Base-by-base conservation (phyloP, 1,140 invertebrate genomes). In the Phymastichus coffea region DNA sequence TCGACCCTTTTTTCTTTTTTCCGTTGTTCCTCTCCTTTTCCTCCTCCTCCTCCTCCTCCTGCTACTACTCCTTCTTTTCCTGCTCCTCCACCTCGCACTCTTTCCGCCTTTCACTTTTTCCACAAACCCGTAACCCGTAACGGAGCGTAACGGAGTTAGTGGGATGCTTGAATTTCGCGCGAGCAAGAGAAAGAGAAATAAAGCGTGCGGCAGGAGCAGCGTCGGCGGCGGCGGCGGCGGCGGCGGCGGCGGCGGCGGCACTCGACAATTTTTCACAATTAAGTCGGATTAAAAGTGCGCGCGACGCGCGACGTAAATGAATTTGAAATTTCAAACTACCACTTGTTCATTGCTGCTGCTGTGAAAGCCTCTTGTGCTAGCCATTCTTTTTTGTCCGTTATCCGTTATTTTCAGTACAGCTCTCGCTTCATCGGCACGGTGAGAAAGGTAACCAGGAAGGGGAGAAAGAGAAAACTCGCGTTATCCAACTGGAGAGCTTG, bases 291-390 rank as follows among this genome's bases (percentile, higher is more conserved):
- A 72, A 71, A 71, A 71, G 56, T 71, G 65, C 55, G n/a, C n/a
- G 57, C 58, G 53, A 62, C 62, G 61, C 43, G 49, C n/a, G 51
- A 57, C 66, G 65, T 68, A 75, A 71, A 70, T 69, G 70, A 73
- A 71, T 75, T 70, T 70, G 63, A 71, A 72, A 71, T 75, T 75
- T 68, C 65, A 69, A 71, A 71, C 66, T 68, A 66, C 63, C 63
- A 59, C 57, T 60, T 56, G 61, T 64, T 52, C 58, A 14, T 35
- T 62, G 37, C 52, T 51, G 57, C 44, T 67, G 14, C 44, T 51
- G 37, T n/a, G n/a, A n/a, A n/a, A n/a, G 46, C 46, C n/a, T 22
- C 23, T 53, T 22, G 9, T 20, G 26, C 23, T 41, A 14, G n/a
- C n/a, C 20, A 57, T 64, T 63, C 53, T 63, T 68, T 64, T 41